Base-by-base conservation (phyloP, 2,888 invertebrate species). In the Hyalella azteca region DNA sequence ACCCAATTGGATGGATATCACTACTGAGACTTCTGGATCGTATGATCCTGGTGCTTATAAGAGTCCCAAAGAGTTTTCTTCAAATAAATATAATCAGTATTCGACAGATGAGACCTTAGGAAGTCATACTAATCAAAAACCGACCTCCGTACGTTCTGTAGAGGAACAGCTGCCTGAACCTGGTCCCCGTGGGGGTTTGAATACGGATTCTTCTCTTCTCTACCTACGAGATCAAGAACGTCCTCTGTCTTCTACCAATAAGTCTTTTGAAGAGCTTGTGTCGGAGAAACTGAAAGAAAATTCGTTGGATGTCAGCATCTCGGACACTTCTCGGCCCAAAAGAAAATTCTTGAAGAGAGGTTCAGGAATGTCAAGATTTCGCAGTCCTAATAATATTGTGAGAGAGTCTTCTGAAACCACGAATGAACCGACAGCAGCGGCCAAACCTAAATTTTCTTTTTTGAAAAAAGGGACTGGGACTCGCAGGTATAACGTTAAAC, bases 311-410 rank as follows among this genome's bases (percentile, higher is more conserved):
- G 15, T 5, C 4, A n/a, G 36, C 5, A 29, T 50, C 22, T 45
- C 36, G 2, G 22, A 19, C 15, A 29, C 4, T 29, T 50, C 77
- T 40, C 49, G 76, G 40, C 80, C 66, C 3, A 80, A 66, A 29
- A 59, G 45, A 32, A 78, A 19, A 32, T 82, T 73, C 66, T 40
- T 82, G 41, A 78, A 49, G 80, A 82, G 78, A 49, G 82, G 82
- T 15, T 48, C 80, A 15, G 82, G 82, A 22, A 79, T 76, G 2
- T 26, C 60, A 45, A 79, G 81, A 22, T 81, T 81, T 66, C 22
- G 59, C 11, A 79, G 78, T 78, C 73, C 29, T 40, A 22, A 73
- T n/a, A 59, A 50, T 22, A 73, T 36, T n/a, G 19, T 73, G 36
- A 49, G 19, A 40, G 49, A 36, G 11, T 48, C 22, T 29, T 2